phyloP scores from a whole-genome alignment of 2,888 invertebrate genomes.

The Pardosa pseudoannulata region DNA sequence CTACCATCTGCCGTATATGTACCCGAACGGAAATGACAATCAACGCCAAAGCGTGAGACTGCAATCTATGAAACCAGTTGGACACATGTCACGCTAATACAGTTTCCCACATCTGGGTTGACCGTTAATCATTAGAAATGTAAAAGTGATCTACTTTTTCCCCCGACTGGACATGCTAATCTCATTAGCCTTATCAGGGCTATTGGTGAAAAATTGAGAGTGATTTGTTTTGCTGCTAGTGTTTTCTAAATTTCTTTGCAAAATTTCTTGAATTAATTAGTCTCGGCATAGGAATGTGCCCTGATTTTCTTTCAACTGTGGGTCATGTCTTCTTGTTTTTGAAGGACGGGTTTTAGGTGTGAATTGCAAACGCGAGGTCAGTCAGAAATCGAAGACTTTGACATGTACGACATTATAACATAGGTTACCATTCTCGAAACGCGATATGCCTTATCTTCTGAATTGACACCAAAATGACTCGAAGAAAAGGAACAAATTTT shows the following conservation, averaged over 20 bases:
- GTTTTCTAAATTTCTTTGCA: background rate
- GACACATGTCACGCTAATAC: background rate
- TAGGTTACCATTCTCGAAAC: background rate
- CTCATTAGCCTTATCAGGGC: slow-evolving; percentile 11
- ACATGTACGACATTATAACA: background rate
- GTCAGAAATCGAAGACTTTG: background rate
- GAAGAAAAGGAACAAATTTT: no score
- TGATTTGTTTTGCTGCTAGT: background rate
- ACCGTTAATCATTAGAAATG: background rate
- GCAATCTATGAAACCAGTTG: background rate
- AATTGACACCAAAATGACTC: no score
- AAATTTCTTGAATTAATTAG: background rate
- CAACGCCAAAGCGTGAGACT: background rate
- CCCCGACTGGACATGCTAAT: background rate
- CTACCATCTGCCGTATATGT: no score
- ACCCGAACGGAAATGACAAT: background rate
- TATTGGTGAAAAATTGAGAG: background rate
- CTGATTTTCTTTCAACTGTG: background rate
- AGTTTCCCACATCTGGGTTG: background rate
- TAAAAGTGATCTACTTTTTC: slow-evolving; percentile 11
- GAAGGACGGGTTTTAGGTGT: slow-evolving; percentile 2
- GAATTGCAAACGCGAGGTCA: background rate
- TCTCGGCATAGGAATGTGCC: background rate
- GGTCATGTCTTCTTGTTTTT: background rate
- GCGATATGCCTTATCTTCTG: no score